Percentiles rank a stretch among this genome's conserved stretches.
Evolutionary conservation across 2,797 vertebrate genomes (phyloP).

Genomic region (Peromyscus eremicus): DNA sequence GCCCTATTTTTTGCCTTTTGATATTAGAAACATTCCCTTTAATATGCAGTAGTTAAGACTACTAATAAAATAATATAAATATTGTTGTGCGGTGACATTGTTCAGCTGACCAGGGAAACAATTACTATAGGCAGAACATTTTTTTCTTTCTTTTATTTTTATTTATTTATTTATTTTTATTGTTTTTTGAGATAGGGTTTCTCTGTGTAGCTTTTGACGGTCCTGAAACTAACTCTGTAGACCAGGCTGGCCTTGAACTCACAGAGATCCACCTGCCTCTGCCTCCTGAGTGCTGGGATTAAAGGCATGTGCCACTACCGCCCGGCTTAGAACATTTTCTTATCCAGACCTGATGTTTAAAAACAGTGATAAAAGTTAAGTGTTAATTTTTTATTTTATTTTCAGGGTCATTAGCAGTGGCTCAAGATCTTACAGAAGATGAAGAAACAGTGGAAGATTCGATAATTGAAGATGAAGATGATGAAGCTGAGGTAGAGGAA

Average conservation of each 20-base stretch:
- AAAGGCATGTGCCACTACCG: not conserved
- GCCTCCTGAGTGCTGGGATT: not conserved
- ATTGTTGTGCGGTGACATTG: not conserved
- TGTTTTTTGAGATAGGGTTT: not conserved
- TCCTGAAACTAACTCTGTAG: not conserved
- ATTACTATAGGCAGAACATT: not conserved
- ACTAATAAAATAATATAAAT: not conserved
- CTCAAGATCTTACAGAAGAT: slow-evolving; percentile 97
- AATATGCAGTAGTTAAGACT: not conserved
- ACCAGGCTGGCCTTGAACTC: not conserved
- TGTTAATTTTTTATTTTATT: slow-evolving; percentile 47
- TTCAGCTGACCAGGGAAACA: not conserved
- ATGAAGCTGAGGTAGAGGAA: slow-evolving; percentile 98
- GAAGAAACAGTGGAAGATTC: slow-evolving; percentile 96
- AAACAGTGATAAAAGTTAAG: not conserved
- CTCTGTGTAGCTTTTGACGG: not conserved
- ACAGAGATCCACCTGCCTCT: not conserved
- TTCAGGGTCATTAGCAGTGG: slow-evolving; percentile 87
- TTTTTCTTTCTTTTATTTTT: not conserved
- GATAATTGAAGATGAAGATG: slow-evolving; percentile 96
- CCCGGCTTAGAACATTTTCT: not conserved
- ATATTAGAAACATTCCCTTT: slow-evolving; percentile 13
- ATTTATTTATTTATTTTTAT: not conserved
- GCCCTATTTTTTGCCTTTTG: not conserved
- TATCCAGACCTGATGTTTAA: not conserved